phyloP scores from a whole-genome alignment of 2,797 vertebrate genomes.

The Clarias fuscus region DNA sequence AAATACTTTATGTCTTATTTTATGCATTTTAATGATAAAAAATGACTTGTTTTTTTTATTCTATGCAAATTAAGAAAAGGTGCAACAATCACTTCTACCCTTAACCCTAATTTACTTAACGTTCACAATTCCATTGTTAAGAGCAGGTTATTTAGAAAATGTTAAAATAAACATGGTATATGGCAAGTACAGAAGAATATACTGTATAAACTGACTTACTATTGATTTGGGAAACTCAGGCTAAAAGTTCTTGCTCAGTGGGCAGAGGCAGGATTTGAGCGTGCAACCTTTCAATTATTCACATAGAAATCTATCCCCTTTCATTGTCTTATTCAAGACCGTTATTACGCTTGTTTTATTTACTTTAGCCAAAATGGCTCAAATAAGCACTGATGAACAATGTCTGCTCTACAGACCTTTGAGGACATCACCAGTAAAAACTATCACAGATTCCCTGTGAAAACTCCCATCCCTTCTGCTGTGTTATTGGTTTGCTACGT shows the following conservation, averaged over 20 bases:
- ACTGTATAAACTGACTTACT: not conserved
- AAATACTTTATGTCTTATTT: not conserved
- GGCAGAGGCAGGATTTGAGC: not conserved
- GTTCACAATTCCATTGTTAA: not conserved
- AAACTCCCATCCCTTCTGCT: no score
- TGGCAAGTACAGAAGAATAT: not conserved
- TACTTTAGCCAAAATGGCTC: not conserved
- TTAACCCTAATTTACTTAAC: not conserved
- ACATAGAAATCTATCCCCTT: not conserved
- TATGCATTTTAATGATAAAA: not conserved
- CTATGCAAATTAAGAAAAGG: not conserved
- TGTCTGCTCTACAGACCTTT: not conserved
- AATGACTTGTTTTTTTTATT: not conserved
- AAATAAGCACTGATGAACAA: not conserved
- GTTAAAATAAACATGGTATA: not conserved
- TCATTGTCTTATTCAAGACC: not conserved
- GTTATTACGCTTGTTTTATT: not conserved
- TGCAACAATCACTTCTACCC: not conserved
- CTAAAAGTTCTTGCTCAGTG: not conserved
- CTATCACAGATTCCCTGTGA: not conserved
- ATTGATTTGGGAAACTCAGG: not conserved
- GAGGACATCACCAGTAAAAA: not conserved
- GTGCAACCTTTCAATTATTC: not conserved
- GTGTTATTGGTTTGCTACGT: not conserved
- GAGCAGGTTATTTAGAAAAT: not conserved